A percentile compares a stretch with the other conserved stretches of the same genome.
Conservation (phyloP, 2,113 vertebrate genomes). For the Barbus barbus region DNA sequence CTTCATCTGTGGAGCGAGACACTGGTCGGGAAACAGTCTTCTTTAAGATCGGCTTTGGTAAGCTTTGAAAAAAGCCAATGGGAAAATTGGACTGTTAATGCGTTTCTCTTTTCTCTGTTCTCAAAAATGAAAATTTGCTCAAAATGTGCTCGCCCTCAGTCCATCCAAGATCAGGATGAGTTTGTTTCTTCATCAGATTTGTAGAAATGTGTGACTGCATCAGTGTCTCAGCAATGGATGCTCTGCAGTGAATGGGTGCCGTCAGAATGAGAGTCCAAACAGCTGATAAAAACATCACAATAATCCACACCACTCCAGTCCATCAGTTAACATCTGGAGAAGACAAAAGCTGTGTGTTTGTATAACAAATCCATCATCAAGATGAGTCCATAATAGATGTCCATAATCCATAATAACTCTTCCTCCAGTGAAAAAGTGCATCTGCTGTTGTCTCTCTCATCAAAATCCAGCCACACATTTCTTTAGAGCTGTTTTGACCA, state of each 20-base stretch:
- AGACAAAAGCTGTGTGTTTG: too few species aligned
- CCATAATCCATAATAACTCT: too few species aligned
- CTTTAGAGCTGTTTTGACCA: too few species aligned
- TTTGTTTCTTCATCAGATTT: background rate
- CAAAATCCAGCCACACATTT: too few species aligned
- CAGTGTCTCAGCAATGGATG: background rate
- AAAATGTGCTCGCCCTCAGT: too few species aligned
- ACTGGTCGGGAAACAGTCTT: conserved; percentile 76
- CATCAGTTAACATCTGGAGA: background rate
- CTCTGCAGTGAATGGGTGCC: background rate
- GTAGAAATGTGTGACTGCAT: background rate
- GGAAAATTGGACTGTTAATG: background rate
- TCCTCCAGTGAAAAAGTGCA: too few species aligned
- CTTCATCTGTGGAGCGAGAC: conserved; percentile 84
- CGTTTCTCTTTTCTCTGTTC: background rate
- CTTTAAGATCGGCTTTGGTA: conserved; percentile 83
- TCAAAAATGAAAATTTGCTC: too few species aligned
- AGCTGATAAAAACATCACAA: background rate
- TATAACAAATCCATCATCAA: too few species aligned
- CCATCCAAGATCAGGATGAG: too few species aligned
- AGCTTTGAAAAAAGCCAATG: conserved; percentile 60
- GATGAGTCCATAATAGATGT: too few species aligned
- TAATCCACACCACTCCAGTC: background rate
- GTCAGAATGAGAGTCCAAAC: background rate
- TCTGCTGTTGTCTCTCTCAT: too few species aligned